A percentile compares a stretch with the other conserved stretches of the same genome.
phyloP scores from a whole-genome alignment of 2,888 invertebrate species.

The Graphium colonna region DNA sequence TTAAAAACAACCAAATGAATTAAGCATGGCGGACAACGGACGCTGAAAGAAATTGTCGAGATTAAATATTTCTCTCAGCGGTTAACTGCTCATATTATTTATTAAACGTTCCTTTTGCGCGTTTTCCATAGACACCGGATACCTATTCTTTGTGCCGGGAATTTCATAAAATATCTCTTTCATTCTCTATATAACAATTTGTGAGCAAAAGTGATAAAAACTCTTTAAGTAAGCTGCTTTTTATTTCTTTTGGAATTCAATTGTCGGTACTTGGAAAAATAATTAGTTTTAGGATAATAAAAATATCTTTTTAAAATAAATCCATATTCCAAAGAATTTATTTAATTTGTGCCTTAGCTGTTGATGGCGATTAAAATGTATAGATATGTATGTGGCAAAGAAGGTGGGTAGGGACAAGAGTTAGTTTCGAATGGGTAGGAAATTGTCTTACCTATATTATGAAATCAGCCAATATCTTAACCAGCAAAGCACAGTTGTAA shows the following conservation, averaged over 20 bases:
- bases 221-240: not conserved
- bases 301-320: no score
- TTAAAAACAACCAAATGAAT: constrained; percentile 7
- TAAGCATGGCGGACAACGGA: constrained; percentile 39
- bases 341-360: no score
- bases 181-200: constrained; percentile 2
- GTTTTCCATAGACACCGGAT: constrained; percentile 40
- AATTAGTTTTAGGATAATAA: no score
- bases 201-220: not conserved
- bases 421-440: no score
- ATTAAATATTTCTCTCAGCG: constrained; percentile 69
- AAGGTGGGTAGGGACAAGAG: no score
- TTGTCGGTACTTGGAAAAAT: constrained; percentile 4
- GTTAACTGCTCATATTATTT: constrained; percentile 69
- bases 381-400: no score
- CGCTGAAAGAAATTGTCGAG: constrained; percentile 63
- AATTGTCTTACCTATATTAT: no score
- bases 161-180: constrained; percentile 14
- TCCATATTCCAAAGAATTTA: no score
- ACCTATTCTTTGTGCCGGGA: constrained; percentile 12
- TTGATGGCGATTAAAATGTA: no score
- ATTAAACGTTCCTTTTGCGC: constrained; percentile 50
- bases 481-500: no score
- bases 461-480: no score
- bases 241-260: not conserved